Evolutionary conservation across 2,888 invertebrate genomes (phyloP).

Genomic region (Corbicula japonica): DNA sequence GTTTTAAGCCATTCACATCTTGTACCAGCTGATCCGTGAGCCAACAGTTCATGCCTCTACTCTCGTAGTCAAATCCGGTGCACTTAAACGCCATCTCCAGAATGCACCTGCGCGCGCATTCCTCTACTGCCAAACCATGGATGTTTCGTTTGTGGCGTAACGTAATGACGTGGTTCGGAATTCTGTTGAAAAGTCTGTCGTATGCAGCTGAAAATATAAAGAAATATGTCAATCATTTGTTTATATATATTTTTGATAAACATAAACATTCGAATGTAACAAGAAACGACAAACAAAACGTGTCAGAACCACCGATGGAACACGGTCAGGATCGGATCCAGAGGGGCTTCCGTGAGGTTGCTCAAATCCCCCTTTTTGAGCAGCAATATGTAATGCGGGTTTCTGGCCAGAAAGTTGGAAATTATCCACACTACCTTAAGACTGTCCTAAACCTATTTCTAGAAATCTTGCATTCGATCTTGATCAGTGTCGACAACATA

Average conservation of each 20-base stretch:
- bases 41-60: constrained; percentile 77
- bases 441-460: too few species aligned
- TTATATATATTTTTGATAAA: neutral
- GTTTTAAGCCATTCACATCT: constrained; percentile 73
- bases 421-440: too few species aligned
- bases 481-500: too few species aligned
- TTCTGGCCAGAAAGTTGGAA: too few species aligned
- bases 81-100: constrained; percentile 82
- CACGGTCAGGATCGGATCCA: too few species aligned
- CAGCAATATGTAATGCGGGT: too few species aligned
- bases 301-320: too few species aligned
- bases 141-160: constrained; percentile 79
- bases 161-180: constrained; percentile 83
- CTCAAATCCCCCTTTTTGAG: too few species aligned
- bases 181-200: constrained; percentile 79
- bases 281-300: too few species aligned
- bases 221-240: neutral
- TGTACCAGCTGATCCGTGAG: constrained; percentile 78
- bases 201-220: constrained; percentile 77
- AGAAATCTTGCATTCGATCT: too few species aligned
- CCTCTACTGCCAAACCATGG: constrained; percentile 79
- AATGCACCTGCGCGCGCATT: constrained; percentile 84
- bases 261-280: too few species aligned
- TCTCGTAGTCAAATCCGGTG: constrained; percentile 81
- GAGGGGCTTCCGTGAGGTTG: too few species aligned